These are phyloP conservation scores for Pterostichus madidus DNA, from an alignment of 2,888 invertebrate genomes.

Conservation along the genomic window DNA sequence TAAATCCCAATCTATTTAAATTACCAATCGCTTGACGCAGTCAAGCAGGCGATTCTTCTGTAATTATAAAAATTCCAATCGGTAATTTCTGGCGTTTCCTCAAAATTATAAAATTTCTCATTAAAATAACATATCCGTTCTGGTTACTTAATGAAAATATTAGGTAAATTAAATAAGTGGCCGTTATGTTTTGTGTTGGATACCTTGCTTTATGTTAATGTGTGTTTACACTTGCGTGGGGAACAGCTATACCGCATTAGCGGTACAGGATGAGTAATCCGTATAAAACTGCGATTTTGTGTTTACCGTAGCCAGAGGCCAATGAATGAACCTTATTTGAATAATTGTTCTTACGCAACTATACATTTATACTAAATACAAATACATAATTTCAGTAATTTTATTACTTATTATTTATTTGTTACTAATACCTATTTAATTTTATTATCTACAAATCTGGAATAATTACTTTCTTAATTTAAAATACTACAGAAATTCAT, in stretches of 20 bases:
- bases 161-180: neutral
- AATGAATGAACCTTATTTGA: conserved; percentile 60
- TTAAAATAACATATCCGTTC: conserved; percentile 2
- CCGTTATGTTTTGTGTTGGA: conserved; percentile 10
- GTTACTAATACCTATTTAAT: too few species aligned
- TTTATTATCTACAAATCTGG: neutral
- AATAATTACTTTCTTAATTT: too few species aligned
- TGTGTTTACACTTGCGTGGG: conserved; percentile 45
- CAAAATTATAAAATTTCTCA: neutral
- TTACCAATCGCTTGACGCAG: neutral
- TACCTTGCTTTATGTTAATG: conserved; percentile 50
- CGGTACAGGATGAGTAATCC: conserved; percentile 56
- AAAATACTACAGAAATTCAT: too few species aligned
- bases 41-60: neutral
- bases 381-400: neutral
- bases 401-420: neutral
- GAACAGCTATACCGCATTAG: conserved; percentile 43
- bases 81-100: conserved; percentile 3
- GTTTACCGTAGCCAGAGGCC: conserved; percentile 59
- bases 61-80: conserved; percentile 1
- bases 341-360: conserved; percentile 59
- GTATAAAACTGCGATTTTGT: conserved; percentile 30
- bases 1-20: neutral
- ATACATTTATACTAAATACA: conserved; percentile 18
- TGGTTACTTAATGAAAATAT: neutral